Percentiles rank a stretch among this genome's conserved stretches.
Conservation (phyloP, 2,113 vertebrate genomes). For the Tachysurus fulvidraco region DNA sequence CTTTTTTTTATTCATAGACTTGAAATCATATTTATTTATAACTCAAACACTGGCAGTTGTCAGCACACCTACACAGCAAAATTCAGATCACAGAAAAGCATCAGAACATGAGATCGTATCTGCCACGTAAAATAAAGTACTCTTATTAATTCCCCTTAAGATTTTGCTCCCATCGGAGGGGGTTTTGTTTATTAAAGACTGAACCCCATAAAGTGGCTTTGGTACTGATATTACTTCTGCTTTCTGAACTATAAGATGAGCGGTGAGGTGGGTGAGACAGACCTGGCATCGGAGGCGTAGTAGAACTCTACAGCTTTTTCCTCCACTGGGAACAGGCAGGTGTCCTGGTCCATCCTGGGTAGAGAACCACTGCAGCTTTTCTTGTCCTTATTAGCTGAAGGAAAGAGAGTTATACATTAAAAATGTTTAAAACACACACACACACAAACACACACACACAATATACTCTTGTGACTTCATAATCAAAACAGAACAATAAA, state of each 20-base stretch:
- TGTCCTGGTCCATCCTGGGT: constrained; percentile 87
- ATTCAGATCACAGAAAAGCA: no score
- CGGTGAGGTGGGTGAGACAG: constrained; percentile 10
- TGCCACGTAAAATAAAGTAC: neutral
- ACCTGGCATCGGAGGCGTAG: constrained; percentile 98
- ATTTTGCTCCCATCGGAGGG: neutral
- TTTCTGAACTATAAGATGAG: neutral
- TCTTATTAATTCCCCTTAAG: neutral
- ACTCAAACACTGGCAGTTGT: no score
- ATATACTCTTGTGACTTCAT: neutral
- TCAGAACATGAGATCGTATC: no score
- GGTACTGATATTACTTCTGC: neutral
- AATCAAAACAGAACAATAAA: neutral
- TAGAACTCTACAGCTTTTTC: constrained; percentile 97
- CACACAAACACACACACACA: neutral
- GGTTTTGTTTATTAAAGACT: neutral
- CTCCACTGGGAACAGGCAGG: constrained; percentile 92
- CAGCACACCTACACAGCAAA: no score
- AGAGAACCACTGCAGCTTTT: constrained; percentile 81
- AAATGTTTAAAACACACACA: neutral
- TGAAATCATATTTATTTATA: no score
- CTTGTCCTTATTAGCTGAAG: constrained; percentile 84
- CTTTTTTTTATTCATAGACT: neutral
- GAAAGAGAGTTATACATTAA: neutral
- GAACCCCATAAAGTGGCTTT: neutral